Evolutionary conservation across 2,797 vertebrate genomes (phyloP).

Genomic region (Dicrostonyx torquatus): DNA sequence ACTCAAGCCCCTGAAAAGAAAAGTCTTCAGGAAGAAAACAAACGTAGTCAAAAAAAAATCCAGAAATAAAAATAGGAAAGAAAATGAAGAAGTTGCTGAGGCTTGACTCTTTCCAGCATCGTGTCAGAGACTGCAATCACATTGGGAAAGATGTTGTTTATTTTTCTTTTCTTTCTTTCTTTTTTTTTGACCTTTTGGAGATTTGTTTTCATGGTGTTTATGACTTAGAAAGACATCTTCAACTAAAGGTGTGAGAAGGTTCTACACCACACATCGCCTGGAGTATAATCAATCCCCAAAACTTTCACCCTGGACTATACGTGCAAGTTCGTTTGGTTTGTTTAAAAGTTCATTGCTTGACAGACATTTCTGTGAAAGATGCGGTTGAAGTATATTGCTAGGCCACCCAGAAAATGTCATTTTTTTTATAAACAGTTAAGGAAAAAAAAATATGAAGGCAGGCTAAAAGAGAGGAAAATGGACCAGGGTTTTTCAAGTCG

Average conservation of each 20-base stretch:
- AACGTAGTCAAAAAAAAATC: not conserved
- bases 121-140: not conserved
- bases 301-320: slow-evolving; percentile 27
- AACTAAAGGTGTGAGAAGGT: not conserved
- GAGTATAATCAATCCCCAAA: not conserved
- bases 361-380: slow-evolving; percentile 54
- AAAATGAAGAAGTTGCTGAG: not conserved
- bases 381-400: slow-evolving; percentile 1
- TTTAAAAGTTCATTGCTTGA: slow-evolving; percentile 35
- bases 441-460: slow-evolving; percentile 5
- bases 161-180: not conserved
- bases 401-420: slow-evolving; percentile 44
- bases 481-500: slow-evolving; percentile 18
- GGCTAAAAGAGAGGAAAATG: slow-evolving; percentile 24
- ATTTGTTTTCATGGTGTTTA: not conserved
- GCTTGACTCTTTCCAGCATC: not conserved
- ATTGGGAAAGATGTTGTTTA: not conserved
- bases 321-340: slow-evolving; percentile 33
- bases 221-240: not conserved
- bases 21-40: slow-evolving; percentile 40
- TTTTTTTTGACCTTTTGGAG: not conserved
- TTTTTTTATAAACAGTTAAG: slow-evolving; percentile 61
- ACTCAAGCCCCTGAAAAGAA: not conserved
- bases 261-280: not conserved
- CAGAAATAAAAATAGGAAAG: not conserved